Evolutionary conservation across 2,888 invertebrate genomes (phyloP).

Genomic region (Dicranocentrus wangi): DNA sequence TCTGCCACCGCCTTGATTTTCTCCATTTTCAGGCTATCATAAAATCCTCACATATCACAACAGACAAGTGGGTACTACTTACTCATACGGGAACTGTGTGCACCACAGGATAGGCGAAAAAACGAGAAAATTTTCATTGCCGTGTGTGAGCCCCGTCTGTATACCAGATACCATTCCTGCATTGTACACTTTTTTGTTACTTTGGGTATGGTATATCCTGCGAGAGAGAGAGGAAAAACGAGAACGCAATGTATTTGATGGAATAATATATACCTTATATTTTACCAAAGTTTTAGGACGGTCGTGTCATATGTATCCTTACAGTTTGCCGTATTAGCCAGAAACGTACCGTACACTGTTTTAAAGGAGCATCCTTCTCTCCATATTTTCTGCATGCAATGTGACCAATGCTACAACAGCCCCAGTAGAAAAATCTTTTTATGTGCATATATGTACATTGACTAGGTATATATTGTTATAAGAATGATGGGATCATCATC

Average conservation of each 20-base stretch:
- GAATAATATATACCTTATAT: too few relatives aligned
- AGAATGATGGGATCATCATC: conserved; percentile 50
- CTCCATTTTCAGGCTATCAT: conserved; percentile 51
- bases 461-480: conserved; percentile 17
- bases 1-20: conserved; percentile 64
- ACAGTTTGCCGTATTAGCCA: too few relatives aligned
- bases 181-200: too few relatives aligned
- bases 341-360: too few relatives aligned
- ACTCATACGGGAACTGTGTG: conserved; percentile 14
- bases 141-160: conserved; percentile 15
- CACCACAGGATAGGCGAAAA: conserved; percentile 30
- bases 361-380: conserved; percentile 28
- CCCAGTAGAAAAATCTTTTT: not conserved
- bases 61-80: conserved; percentile 39
- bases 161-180: not conserved
- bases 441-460: conserved; percentile 11
- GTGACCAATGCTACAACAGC: conserved; percentile 25
- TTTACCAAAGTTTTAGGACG: too few relatives aligned
- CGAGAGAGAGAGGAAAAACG: too few relatives aligned
- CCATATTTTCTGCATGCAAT: too few relatives aligned
- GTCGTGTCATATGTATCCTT: too few relatives aligned
- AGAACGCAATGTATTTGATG: too few relatives aligned
- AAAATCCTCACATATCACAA: conserved; percentile 22
- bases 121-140: conserved; percentile 49
- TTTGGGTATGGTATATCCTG: too few relatives aligned